Evolutionary conservation across 1,140 invertebrate species (phyloP), one percentile per base, ranked within the genome.

Genomic region (Daktulosphaira vitifoliae): DNA sequence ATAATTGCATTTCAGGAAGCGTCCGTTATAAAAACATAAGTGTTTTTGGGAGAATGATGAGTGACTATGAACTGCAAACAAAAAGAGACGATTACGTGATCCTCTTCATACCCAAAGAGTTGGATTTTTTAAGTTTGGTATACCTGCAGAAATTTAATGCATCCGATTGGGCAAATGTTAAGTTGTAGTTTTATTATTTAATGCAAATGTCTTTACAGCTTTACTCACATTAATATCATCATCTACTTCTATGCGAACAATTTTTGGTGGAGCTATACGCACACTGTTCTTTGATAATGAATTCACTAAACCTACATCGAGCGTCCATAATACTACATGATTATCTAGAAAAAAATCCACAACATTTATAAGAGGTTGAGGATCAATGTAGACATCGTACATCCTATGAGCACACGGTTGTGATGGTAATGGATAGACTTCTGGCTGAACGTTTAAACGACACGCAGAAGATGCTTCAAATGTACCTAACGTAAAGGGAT

Each of bases 261-360:
- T 76, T 67, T 82, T 82, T 1, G 81, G 80, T 0, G 77, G 70
- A 66, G 79, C 81, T 46, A 75, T 76, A 15, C 79, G 73, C 2
- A 78, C 69, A 7, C 81, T 78, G 44, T 74, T 65, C 51, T 78
- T 77, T 3, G 38, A 42, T 48, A 84, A 67, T 0, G 78, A 80
- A 50, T 82, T 77, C 1, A 82, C 77, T 5, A 82, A 75, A 33
- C 82, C 82, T 1, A 76, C 76, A 67, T 83, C 81, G 37, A 84
- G 70, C 1, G 80, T 79, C 82, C 82, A 84, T 1, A 84, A 73
- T 18, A 78, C 73, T 18, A 75, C 71, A 37, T 75, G 75, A 25
- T 71, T 71, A 71, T 83, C 81, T 8, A 82, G 70, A 53, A 77
- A 79, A 6, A 83, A 69, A 68, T 83, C 82, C 0, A 83, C 80